phyloP scores from a whole-genome alignment of 2,797 vertebrate species.

The Synanceia verrucosa region DNA sequence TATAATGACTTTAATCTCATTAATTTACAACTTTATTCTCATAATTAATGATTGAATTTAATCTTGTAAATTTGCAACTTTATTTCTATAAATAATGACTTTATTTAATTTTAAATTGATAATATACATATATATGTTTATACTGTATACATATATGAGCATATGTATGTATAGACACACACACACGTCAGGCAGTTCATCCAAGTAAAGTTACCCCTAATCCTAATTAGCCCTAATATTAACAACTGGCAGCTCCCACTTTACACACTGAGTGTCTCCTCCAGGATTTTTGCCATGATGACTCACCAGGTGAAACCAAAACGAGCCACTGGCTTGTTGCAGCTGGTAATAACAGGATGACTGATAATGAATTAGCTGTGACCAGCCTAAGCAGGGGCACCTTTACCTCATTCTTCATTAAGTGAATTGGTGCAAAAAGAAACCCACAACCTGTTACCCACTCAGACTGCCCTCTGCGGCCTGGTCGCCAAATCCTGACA shows the following conservation, averaged over 20 bases:
- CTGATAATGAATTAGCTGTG: neutral
- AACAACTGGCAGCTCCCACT: neutral
- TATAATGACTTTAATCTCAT: no score
- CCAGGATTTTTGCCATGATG: neutral
- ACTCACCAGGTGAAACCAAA: neutral
- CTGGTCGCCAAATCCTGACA: conserved; percentile 24
- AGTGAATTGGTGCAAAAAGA: conserved; percentile 1
- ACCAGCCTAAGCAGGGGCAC: neutral
- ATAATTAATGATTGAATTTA: no score
- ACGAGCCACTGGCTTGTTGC: neutral
- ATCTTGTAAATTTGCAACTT: no score
- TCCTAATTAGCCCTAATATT: no score
- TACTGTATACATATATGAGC: no score
- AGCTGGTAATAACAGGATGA: neutral
- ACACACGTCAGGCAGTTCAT: no score
- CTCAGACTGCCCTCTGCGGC: conserved; percentile 2
- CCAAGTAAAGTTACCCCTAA: no score
- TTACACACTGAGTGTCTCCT: neutral
- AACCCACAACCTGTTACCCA: conserved; percentile 1
- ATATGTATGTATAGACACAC: no score
- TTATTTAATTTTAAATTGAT: no score
- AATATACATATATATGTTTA: no score
- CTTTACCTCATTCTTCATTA: neutral
- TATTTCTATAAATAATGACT: no score
- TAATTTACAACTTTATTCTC: no score